Evolutionary conservation across 2,888 invertebrate species (phyloP), one percentile per base, ranked within the genome.

Genomic region (Drosophila yooni): DNA sequence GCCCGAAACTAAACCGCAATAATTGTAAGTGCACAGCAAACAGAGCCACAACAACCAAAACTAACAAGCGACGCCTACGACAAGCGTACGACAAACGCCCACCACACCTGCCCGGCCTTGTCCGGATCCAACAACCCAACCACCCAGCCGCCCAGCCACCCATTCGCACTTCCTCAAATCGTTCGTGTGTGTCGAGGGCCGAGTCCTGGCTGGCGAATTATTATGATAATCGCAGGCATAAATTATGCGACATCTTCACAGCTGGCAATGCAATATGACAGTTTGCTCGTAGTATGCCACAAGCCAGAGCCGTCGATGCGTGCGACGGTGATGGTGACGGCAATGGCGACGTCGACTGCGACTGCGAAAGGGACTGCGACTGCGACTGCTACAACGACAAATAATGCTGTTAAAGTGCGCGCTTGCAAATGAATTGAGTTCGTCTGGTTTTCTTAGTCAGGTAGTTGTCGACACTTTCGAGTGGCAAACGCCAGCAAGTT

Each of bases 161-260:
- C 13, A 21, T n/a, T 40, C 7, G 2, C 34, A 25, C 36, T 36
- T 67, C 38, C 54, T 61, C 76, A 75, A 80, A 63, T 66, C 82
- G 62, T 69, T 75, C 65, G 56, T 81, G 87, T 79, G 74, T 81
- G 79, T 75, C 59, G 67, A 68, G 64, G 70, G 59, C 56, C 62
- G 64, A 67, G 59, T 58, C 62, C 72, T 65, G 73, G 75, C 74
- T 74, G 69, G 80, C 83, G 66, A 82, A 83, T 90, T 90, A 89
- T 88, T 88, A 88, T 88, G 82, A 88, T 88, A 88, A 89, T 90
- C 90, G 87, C 70, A 65, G 77, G 84, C 83, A 90, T 90, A 90
- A 89, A 80, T 89, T 86, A 86, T 88, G 82, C 75, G 70, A 43
- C 61, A 80, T 70, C 69, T 66, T 68, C 62, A 40, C 59, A 59